A percentile compares a stretch with the other conserved stretches of the same genome.
These are phyloP conservation scores for Aphelocoma californica DNA, from an alignment of 2,797 vertebrate genomes.

Conservation along the genomic window DNA sequence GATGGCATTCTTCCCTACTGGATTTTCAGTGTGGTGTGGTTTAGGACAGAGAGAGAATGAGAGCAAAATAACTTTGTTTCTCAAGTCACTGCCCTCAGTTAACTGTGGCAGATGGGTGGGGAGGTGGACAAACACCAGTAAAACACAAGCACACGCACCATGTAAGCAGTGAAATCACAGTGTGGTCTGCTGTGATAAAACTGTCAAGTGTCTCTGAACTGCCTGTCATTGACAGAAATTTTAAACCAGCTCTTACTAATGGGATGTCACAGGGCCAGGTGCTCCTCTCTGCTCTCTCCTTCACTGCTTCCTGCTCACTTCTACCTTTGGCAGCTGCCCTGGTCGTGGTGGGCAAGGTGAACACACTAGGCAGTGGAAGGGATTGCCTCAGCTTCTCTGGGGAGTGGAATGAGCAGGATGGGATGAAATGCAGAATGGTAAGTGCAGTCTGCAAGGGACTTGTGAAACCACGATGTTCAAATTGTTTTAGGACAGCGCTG, in stretches of 20 bases:
- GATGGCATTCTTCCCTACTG: background rate
- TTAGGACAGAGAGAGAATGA: background rate
- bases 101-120: background rate
- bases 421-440: background rate
- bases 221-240: background rate
- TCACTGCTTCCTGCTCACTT: background rate
- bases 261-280: background rate
- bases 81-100: background rate
- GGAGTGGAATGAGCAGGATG: accelerated
- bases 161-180: background rate
- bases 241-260: background rate
- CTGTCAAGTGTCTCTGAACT: background rate
- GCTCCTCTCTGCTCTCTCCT: background rate
- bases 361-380: background rate
- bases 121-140: background rate
- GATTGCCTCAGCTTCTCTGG: background rate
- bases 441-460: background rate
- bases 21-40: background rate
- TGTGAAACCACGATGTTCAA: background rate
- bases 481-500: background rate
- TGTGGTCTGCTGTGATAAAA: background rate
- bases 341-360: background rate
- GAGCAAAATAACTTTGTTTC: background rate
- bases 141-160: background rate
- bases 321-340: background rate